Evolutionary conservation across 2,888 invertebrate species (phyloP).

Genomic region (Trisateles emortualis): DNA sequence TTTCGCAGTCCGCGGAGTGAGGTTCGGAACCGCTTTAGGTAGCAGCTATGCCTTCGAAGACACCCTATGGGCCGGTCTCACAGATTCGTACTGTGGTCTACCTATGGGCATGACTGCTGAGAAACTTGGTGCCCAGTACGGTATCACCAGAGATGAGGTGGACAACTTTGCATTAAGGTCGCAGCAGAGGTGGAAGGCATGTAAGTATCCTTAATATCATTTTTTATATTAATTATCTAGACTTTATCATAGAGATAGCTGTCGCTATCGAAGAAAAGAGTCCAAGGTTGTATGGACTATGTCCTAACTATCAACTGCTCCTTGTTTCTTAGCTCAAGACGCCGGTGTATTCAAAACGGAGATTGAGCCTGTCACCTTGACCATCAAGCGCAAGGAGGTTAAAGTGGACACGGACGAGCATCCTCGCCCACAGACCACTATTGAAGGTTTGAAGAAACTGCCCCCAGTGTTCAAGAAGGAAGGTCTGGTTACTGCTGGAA

Average conservation of each 20-base stretch:
- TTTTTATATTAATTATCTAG: neutral
- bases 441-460: conserved; percentile 94
- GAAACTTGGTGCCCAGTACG: conserved; percentile 94
- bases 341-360: conserved; percentile 96
- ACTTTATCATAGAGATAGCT: no score
- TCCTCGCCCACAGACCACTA: conserved; percentile 95
- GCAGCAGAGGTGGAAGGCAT: conserved; percentile 95
- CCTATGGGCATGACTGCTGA: conserved; percentile 99
- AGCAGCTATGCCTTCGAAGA: conserved; percentile 93
- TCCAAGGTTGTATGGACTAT: no score
- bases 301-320: no score
- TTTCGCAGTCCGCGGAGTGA: conserved; percentile 92
- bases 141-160: conserved; percentile 92
- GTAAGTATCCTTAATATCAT: conserved; percentile 73
- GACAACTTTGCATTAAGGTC: conserved; percentile 95
- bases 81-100: conserved; percentile 95
- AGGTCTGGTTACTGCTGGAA: conserved; percentile 97
- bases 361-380: conserved; percentile 94
- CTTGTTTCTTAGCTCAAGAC: conserved; percentile 90
- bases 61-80: conserved; percentile 93
- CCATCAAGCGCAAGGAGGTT: conserved; percentile 94
- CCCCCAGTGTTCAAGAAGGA: conserved; percentile 97
- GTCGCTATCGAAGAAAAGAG: no score
- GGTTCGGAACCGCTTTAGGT: conserved; percentile 96
- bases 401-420: conserved; percentile 96